Conservation (phyloP, 2,797 vertebrate species). For the Graptemys geographica region DNA sequence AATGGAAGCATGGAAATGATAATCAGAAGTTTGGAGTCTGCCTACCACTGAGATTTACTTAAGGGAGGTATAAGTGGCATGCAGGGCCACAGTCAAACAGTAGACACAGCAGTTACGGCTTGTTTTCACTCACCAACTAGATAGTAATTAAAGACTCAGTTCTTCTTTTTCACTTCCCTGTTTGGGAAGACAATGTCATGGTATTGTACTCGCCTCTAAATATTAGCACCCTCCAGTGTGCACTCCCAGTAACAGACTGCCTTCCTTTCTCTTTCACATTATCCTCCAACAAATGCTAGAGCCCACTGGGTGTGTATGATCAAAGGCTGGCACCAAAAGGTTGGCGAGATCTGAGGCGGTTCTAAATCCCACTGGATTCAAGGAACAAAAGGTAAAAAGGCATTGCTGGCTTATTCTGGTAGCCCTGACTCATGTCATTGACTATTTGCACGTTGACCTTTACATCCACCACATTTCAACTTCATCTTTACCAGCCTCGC, state of each 20-base stretch:
- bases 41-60: not conserved
- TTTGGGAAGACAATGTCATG: not conserved
- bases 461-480: not conserved
- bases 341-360: not conserved
- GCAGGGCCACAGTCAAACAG: not conserved
- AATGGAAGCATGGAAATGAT: not conserved
- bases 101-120: not conserved
- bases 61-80: not conserved
- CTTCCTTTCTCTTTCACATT: not conserved
- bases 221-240: slow-evolving; percentile 65
- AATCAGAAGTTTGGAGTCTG: not conserved
- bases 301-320: accelerated
- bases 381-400: accelerated
- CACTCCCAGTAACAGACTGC: slow-evolving; percentile 24
- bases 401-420: not conserved
- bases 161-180: not conserved
- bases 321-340: not conserved
- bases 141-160: not conserved
- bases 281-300: not conserved
- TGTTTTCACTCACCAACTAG: not conserved
- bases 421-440: not conserved
- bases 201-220: slow-evolving; percentile 40
- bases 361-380: not conserved
- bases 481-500: not conserved
- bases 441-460: not conserved